Evolutionary conservation across 1,140 invertebrate genomes (phyloP).

Genomic region (Lordiphosa mommai): DNA sequence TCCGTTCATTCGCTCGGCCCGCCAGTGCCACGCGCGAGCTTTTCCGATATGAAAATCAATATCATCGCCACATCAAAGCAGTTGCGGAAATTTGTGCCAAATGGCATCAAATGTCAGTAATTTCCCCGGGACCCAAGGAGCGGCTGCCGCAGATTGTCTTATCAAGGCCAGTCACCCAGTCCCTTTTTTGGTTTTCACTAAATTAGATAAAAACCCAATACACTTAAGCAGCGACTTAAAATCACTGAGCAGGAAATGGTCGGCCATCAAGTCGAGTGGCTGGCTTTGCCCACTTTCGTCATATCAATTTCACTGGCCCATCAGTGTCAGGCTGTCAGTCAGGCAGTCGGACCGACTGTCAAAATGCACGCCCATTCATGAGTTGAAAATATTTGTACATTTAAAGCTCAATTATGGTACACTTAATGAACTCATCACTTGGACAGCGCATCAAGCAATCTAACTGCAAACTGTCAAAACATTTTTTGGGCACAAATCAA

Average conservation of each 20-base stretch:
- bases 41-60: conserved; percentile 45
- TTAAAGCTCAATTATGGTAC: conserved; percentile 73
- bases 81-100: neutral
- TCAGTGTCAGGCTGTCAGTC: conserved; percentile 58
- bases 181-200: neutral
- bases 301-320: conserved; percentile 65
- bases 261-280: conserved; percentile 24
- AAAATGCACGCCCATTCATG: conserved; percentile 69
- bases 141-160: conserved; percentile 17
- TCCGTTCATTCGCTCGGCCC: conserved; percentile 21
- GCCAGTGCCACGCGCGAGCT: conserved; percentile 50
- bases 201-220: conserved; percentile 75
- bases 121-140: conserved; percentile 64
- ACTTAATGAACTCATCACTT: conserved; percentile 76
- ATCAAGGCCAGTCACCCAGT: conserved; percentile 56
- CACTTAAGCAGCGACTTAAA: conserved; percentile 40
- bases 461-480: conserved; percentile 75
- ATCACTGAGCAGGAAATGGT: conserved; percentile 56
- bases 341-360: conserved; percentile 35
- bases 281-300: conserved; percentile 56
- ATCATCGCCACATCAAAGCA: conserved; percentile 20
- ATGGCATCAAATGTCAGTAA: conserved; percentile 75
- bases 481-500: conserved; percentile 52
- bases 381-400: conserved; percentile 41
- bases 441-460: conserved; percentile 71